Percentiles rank a stretch among this genome's conserved stretches.
Conservation (phyloP, 2,797 vertebrate genomes). For the Xyrichtys novacula region DNA sequence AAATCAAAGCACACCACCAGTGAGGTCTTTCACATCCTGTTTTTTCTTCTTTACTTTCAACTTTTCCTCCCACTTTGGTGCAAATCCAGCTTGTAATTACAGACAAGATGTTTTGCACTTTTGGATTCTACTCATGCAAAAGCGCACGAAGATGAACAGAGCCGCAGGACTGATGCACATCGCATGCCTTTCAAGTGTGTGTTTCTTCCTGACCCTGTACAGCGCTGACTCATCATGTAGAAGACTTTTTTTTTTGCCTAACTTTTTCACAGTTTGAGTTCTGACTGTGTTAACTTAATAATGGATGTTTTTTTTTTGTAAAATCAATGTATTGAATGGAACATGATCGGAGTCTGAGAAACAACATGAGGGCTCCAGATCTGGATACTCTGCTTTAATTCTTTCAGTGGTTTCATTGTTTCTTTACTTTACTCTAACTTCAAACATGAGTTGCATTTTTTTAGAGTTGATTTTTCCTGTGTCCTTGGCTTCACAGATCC, state of each 20-base stretch:
- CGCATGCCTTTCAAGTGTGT: conserved; percentile 2
- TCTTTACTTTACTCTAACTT: too few species aligned
- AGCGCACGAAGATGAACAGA: conserved; percentile 2
- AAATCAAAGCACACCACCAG: conserved; percentile 35
- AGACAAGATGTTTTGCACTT: not conserved
- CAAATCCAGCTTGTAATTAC: not conserved
- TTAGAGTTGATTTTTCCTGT: too few species aligned
- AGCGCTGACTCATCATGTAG: conserved; percentile 19
- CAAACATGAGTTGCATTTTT: too few species aligned
- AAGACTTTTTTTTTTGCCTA: conserved; percentile 10
- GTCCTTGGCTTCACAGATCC: too few species aligned
- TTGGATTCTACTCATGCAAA: conserved; percentile 8
- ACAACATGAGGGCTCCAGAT: conserved; percentile 4
- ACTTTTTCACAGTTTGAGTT: conserved; percentile 20
- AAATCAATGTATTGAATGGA: conserved; percentile 10
- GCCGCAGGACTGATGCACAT: not conserved
- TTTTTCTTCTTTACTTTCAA: conserved; percentile 7
- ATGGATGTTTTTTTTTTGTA: not conserved
- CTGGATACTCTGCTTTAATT: not conserved
- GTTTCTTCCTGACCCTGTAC: conserved; percentile 13
- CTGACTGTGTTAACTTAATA: conserved; percentile 20
- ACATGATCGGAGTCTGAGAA: not conserved
- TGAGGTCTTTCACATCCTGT: conserved; percentile 13
- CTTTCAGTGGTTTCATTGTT: too few species aligned
- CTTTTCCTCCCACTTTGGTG: not conserved